Evolutionary conservation across 2,113 vertebrate genomes (phyloP), one percentile per base, ranked within the genome.

Genomic region (Seriola dumerili): DNA sequence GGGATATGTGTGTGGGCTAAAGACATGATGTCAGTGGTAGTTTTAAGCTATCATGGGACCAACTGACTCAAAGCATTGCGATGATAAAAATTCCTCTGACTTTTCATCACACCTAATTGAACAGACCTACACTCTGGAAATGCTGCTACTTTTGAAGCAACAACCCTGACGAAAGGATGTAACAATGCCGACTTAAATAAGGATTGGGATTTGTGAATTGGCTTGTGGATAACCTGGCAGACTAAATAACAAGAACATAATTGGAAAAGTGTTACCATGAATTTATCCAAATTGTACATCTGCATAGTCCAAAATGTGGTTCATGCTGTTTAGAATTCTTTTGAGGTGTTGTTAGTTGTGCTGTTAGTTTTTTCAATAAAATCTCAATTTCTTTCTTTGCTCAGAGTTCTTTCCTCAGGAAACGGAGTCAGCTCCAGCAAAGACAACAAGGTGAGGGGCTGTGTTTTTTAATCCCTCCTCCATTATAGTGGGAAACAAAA

Each of bases 381-480:
- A 14, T 72, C 19, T 21, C 0, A 5, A 0, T 88, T 46, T 38
- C n/a, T 75, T 6, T 87, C 52, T 81, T 11, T 80, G 38, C 32
- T 75, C 80, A 93, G 90, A 36, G 32, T 84, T 72, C 62, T 54
- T 67, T 92, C 83, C 67, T 91, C 96, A 4, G 95, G 90, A 83
- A 98, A 95, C 59, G 94, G 94, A 79, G 81, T 96, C 44, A 79
- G 65, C 64, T 95, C 96, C 73, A 95, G 78, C 70, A 96, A 95
- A 88, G 96, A 96, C 73, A 78, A 76, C 38, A 95, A 95, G 94
- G 95, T 96, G 88, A 84, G 76, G 19, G 75, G 13, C 8, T 55
- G 8, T 58, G 8, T 61, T 46, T 75, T 67, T 38, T 16, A 17
- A 62, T 68, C 6, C 8, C 3, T 62, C 0, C 25, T 65, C 8